These are phyloP conservation scores for Aleiodes sp. DNA, from an alignment of 1,140 invertebrate species.

Conservation along the genomic window DNA sequence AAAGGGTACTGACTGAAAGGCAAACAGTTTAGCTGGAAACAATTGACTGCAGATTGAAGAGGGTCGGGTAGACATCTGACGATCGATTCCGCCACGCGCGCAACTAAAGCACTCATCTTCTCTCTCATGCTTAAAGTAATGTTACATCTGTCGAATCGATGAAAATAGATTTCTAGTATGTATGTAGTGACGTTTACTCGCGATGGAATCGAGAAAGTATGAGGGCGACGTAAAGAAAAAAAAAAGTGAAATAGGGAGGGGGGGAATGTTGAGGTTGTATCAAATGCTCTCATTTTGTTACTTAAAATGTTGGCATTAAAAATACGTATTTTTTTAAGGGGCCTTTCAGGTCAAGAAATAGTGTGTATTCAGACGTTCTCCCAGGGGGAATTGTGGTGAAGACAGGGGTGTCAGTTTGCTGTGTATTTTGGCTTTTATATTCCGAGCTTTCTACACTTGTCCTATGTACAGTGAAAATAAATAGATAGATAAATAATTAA, in stretches of 20 bases:
- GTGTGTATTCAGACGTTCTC: slow-evolving; percentile 14
- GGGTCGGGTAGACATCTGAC: slow-evolving; percentile 49
- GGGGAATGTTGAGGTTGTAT: not conserved
- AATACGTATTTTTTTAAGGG: not conserved
- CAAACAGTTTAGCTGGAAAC: slow-evolving; percentile 69
- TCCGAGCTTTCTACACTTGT: not conserved
- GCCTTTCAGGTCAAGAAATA: not conserved
- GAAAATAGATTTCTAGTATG: slow-evolving; percentile 58
- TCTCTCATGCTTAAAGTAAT: slow-evolving; percentile 33
- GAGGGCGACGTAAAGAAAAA: slow-evolving; percentile 6
- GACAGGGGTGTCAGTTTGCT: slow-evolving; percentile 6
- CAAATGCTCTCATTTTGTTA: slow-evolving; percentile 19
- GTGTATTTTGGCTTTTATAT: slow-evolving; percentile 13
- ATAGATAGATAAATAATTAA: not conserved
- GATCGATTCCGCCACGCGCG: slow-evolving; percentile 32
- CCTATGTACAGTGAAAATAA: not conserved
- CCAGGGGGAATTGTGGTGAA: slow-evolving; percentile 5
- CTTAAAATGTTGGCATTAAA: slow-evolving; percentile 15
- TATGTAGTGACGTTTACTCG: slow-evolving; percentile 22
- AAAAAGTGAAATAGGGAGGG: not conserved
- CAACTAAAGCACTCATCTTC: slow-evolving; percentile 29
- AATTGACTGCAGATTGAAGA: slow-evolving; percentile 68
- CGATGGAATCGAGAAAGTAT: not conserved
- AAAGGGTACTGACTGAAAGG: slow-evolving; percentile 66
- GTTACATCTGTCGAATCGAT: slow-evolving; percentile 52